Evolutionary conservation across 2,888 invertebrate genomes (phyloP).

Genomic region (Synergus umbraculus): DNA sequence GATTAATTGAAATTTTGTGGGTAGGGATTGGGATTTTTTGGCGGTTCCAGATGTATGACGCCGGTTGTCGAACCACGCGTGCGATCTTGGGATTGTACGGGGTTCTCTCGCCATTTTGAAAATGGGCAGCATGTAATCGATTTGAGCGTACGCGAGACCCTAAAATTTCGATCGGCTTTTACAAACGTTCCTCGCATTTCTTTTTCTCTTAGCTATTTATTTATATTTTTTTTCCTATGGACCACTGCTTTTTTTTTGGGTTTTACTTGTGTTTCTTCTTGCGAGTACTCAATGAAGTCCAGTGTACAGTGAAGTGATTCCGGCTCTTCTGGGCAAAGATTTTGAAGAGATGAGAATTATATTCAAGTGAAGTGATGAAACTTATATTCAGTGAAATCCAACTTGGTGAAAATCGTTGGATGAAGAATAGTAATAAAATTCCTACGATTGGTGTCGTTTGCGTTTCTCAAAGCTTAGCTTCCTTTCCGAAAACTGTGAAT

Average conservation of each 20-base stretch:
- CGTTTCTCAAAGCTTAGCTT: background rate
- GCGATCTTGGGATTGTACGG: conserved; percentile 26
- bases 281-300: background rate
- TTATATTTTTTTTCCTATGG: background rate
- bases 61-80: conserved; percentile 39
- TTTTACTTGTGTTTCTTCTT: background rate
- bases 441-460: background rate
- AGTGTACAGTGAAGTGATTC: conserved; percentile 11
- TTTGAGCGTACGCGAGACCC: conserved; percentile 63
- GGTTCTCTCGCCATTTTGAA: conserved; percentile 73
- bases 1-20: too few species aligned
- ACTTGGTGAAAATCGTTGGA: background rate
- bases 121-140: conserved; percentile 72
- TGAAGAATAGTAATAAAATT: background rate
- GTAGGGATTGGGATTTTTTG: background rate
- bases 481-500: background rate
- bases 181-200: background rate
- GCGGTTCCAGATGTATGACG: background rate
- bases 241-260: background rate
- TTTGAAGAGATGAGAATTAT: background rate
- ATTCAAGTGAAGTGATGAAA: background rate
- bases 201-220: background rate
- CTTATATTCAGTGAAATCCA: background rate
- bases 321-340: background rate
- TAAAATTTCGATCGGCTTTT: conserved; percentile 43